phyloP scores from a whole-genome alignment of 2,113 vertebrate genomes.

The Archocentrus centrarchus region DNA sequence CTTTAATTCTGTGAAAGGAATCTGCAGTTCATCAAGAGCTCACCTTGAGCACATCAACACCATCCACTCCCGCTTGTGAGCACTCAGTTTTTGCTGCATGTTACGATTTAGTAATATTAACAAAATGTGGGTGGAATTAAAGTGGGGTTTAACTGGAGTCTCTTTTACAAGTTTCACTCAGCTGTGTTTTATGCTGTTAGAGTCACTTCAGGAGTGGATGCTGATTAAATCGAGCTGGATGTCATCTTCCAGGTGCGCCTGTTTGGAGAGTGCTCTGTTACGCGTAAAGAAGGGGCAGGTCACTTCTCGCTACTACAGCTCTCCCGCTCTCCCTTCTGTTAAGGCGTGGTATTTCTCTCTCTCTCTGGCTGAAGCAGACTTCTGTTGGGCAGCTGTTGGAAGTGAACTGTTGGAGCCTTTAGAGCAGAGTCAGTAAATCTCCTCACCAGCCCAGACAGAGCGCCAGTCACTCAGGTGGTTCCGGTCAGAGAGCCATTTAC shows the following conservation, averaged over 20 bases:
- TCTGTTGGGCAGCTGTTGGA: conserved; percentile 44
- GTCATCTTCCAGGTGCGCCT: conserved; percentile 19
- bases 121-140: neutral
- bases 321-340: conserved; percentile 21
- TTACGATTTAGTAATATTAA: neutral
- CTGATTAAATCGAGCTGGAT: conserved; percentile 7
- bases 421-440: conserved; percentile 34
- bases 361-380: conserved; percentile 18
- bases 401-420: conserved; percentile 6
- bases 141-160: neutral
- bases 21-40: neutral
- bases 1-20: neutral
- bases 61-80: neutral
- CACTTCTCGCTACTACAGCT: neutral
- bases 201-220: neutral
- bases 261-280: neutral
- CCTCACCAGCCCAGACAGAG: conserved; percentile 11
- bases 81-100: fast-evolving
- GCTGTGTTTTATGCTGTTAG: neutral
- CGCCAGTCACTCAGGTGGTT: conserved; percentile 17
- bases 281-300: conserved; percentile 41
- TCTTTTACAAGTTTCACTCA: neutral
- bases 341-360: conserved; percentile 53
- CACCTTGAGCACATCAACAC: neutral
- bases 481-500: conserved; percentile 10